Base-by-base conservation (phyloP, 2,113 vertebrate genomes). In the Forbesichthys papilliferus region DNA sequence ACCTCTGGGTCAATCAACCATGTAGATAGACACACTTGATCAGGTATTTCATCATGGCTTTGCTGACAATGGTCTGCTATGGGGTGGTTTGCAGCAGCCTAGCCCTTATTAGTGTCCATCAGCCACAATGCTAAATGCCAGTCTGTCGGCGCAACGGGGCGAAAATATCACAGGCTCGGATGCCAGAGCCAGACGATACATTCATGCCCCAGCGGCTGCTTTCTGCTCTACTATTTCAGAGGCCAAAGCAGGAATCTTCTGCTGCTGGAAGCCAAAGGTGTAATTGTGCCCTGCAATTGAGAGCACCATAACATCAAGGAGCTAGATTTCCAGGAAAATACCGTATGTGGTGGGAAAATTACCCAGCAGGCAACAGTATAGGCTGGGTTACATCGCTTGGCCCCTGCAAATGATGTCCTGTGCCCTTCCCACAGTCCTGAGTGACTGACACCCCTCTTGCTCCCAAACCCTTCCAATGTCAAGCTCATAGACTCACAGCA, bases 21-120 rank as follows among this genome's bases (percentile, higher is more conserved):
- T 61, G 63, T 68, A 48, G 51, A 78, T 74, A 59, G 72, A 78
- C 73, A 75, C 60, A 64, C 62, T 72, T 55, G 69, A 81, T 81
- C 75, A 47, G 51, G 60, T 60, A 82, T 68, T 75, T 74, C 71
- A 84, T 86, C 81, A 67, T 62, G 74, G 65, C 69, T 69, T 56
- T 61, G 64, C 78, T 83, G 84, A 85, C 83, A 76, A 49, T 80
- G 53, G 71, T 67, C 82, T 68, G 82, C 74, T 86, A 77, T 82
- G 75, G 78, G 86, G 74, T 80, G 75, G 76, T 74, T 65, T 74
- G 48, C 60, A 67, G 76, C 79, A 78, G 75, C 85, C 81, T 72
- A 79, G 69, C 52, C 73, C 80, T 72, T 84, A 84, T 88, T 88
- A 90, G 87, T 86, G 87, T 87, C 87, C 74, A 87, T 89, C 87